These are phyloP conservation scores for Masnerella sp. DNA, from an alignment of 2,888 invertebrate genomes.

Conservation along the genomic window DNA sequence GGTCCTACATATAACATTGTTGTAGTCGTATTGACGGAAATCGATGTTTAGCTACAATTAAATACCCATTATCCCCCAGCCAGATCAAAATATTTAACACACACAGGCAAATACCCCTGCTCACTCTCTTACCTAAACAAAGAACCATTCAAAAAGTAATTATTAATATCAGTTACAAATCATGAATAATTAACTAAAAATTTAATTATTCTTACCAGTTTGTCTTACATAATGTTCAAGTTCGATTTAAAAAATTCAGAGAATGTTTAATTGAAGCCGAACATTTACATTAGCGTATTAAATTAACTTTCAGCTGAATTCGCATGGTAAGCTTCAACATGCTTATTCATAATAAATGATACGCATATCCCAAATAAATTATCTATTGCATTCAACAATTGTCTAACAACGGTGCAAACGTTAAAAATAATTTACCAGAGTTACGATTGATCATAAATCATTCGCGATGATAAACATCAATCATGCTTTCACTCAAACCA, in stretches of 20 bases:
- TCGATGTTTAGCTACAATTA: slow-evolving; percentile 28
- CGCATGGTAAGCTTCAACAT: slow-evolving; percentile 14
- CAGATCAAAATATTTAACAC: not conserved
- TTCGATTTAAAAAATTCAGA: too few species aligned
- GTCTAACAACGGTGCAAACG: slow-evolving; percentile 26
- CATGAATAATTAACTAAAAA: too few species aligned
- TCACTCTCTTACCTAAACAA: not conserved
- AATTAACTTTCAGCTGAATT: slow-evolving; percentile 21
- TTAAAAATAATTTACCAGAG: slow-evolving; percentile 42
- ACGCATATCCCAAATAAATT: slow-evolving; percentile 30
- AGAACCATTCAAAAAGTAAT: too few species aligned
- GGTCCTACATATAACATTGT: slow-evolving; percentile 19
- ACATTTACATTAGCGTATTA: too few species aligned
- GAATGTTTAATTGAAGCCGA: too few species aligned
- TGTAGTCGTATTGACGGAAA: slow-evolving; percentile 27
- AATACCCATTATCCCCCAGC: slow-evolving; percentile 17
- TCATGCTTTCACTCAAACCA: slow-evolving; percentile 36
- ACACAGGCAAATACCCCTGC: not conserved
- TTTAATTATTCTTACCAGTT: too few species aligned
- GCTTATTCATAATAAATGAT: slow-evolving; percentile 47
- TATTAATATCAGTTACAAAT: too few species aligned
- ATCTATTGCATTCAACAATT: slow-evolving; percentile 41
- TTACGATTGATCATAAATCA: slow-evolving; percentile 51
- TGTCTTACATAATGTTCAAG: too few species aligned
- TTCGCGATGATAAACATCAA: slow-evolving; percentile 42